These are phyloP conservation scores for Polydrusus pterygomalis DNA, from an alignment of 2,888 invertebrate species.

Conservation along the genomic window DNA sequence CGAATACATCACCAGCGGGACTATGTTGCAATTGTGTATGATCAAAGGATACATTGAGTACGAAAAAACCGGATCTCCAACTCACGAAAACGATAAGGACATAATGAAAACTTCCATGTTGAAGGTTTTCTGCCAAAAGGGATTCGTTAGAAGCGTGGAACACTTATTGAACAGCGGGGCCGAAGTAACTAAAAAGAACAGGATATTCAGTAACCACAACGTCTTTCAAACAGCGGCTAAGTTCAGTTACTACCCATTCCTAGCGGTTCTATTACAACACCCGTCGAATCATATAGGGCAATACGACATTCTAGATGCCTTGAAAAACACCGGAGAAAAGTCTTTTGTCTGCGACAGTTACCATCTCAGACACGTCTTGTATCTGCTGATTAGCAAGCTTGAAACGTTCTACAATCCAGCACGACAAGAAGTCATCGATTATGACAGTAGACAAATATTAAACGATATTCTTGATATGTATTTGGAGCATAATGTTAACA, in stretches of 20 bases:
- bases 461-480: constrained; percentile 57
- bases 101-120: constrained; percentile 58
- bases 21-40: constrained; percentile 61
- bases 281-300: constrained; percentile 50
- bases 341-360: constrained; percentile 42
- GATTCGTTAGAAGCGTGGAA: constrained; percentile 57
- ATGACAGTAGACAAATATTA: constrained; percentile 40
- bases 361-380: constrained; percentile 55
- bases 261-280: constrained; percentile 58
- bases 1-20: constrained; percentile 54
- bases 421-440: constrained; percentile 34
- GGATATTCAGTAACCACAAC: constrained; percentile 54
- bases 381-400: constrained; percentile 57
- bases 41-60: constrained; percentile 60
- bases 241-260: constrained; percentile 60
- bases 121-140: constrained; percentile 57
- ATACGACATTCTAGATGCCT: constrained; percentile 53
- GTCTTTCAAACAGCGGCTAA: constrained; percentile 58
- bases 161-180: constrained; percentile 61
- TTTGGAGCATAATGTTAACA: constrained; percentile 44
- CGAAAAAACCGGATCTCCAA: constrained; percentile 35
- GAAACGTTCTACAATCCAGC: constrained; percentile 22
- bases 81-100: constrained; percentile 46
- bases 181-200: constrained; percentile 50
- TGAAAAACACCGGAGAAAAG: constrained; percentile 47